These are phyloP conservation scores for Camptogramma bilineatum DNA, from an alignment of 2,888 invertebrate genomes.

Conservation along the genomic window DNA sequence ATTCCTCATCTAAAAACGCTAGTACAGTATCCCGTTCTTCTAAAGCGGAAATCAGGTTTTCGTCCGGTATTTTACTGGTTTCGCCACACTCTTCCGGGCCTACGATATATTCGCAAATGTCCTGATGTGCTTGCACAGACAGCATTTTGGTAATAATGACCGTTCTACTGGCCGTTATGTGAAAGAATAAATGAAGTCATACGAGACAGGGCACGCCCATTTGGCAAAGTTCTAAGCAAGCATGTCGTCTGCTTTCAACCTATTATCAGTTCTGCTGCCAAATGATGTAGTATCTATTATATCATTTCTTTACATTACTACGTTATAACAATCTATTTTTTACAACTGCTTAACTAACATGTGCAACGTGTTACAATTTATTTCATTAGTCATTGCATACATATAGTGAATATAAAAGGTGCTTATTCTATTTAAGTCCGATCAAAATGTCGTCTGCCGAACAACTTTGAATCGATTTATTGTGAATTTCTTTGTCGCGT, in stretches of 20 bases:
- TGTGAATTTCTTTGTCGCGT: constrained; percentile 13
- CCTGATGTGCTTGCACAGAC: constrained; percentile 40
- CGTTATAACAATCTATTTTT: not conserved
- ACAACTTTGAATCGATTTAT: constrained; percentile 30
- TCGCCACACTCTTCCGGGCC: constrained; percentile 37
- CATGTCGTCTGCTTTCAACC: constrained; percentile 47
- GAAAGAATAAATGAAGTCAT: constrained; percentile 58
- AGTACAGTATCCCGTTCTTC: constrained; percentile 35
- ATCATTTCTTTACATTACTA: constrained; percentile 24
- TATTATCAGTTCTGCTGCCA: constrained; percentile 55
- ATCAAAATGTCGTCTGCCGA: constrained; percentile 13
- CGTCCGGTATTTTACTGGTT: constrained; percentile 25
- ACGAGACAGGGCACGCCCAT: constrained; percentile 46
- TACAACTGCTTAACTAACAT: constrained; percentile 5
- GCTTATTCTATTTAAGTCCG: constrained; percentile 17
- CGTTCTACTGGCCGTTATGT: constrained; percentile 45
- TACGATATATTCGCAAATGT: constrained; percentile 36
- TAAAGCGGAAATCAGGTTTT: constrained; percentile 20
- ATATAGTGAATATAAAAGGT: not conserved
- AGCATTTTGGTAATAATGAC: constrained; percentile 54
- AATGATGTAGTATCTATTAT: constrained; percentile 48
- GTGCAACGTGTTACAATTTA: constrained; percentile 14
- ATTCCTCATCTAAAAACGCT: constrained; percentile 36
- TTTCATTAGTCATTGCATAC: constrained; percentile 10
- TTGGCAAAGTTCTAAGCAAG: constrained; percentile 56